Percentiles rank a stretch among this genome's conserved stretches.
These are phyloP conservation scores for Drosophila robusta DNA, from an alignment of 2,888 invertebrate species.

Conservation along the genomic window DNA sequence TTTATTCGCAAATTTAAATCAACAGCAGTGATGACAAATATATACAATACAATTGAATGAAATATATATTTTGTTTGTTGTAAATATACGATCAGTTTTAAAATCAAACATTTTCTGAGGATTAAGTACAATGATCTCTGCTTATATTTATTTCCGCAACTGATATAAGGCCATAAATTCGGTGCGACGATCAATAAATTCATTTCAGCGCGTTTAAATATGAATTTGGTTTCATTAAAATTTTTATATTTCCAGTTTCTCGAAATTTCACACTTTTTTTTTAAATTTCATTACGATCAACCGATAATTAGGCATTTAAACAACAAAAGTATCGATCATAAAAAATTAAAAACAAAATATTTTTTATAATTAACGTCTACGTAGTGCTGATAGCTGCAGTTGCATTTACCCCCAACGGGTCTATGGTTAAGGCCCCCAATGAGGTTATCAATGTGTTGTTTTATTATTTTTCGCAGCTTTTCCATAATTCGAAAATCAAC, in stretches of 20 bases:
- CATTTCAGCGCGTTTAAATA: constrained; percentile 1
- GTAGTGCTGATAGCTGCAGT: constrained; percentile 14
- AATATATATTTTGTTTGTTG: background rate
- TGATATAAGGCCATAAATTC: constrained; percentile 12
- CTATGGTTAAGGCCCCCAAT: constrained; percentile 42
- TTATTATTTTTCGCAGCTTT: constrained; percentile 57
- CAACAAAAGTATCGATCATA: background rate
- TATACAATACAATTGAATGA: background rate
- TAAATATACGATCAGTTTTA: background rate
- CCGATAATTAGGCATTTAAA: background rate
- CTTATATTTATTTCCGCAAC: constrained; percentile 13
- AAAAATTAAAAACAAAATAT: background rate
- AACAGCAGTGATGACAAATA: background rate
- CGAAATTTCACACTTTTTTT: constrained; percentile 2
- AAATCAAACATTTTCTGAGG: background rate
- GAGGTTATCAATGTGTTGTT: constrained; percentile 73
- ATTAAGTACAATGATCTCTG: constrained; percentile 15
- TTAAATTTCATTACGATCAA: background rate
- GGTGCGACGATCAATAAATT: constrained; percentile 12
- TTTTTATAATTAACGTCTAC: constrained; percentile 1
- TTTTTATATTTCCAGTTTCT: background rate
- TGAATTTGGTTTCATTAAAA: constrained; percentile 1
- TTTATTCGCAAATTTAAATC: background rate
- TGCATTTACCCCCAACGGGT: constrained; percentile 57
- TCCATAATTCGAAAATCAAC: constrained; percentile 22